Evolutionary conservation across 2,888 invertebrate genomes (phyloP), one percentile per base, ranked within the genome.

Genomic region (Agrotis ipsilon): DNA sequence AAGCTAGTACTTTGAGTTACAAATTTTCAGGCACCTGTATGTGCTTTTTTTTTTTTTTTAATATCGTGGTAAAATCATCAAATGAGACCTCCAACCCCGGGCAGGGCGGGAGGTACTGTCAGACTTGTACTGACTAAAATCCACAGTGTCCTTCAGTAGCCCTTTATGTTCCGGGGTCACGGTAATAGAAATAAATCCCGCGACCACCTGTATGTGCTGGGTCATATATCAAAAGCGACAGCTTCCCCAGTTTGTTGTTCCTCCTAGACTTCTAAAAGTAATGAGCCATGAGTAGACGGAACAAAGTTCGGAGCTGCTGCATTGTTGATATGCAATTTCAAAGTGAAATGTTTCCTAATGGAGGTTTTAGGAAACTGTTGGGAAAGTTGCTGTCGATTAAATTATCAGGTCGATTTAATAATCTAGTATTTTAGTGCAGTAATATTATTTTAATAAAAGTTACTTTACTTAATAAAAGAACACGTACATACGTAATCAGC

Each of bases 221-320:
- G 16, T 69, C 63, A 68, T 75, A 71, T 68, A 39, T 71, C 65
- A 75, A 78, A 65, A 65, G 58, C 49, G 65, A 60, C 75, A 52
- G 64, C 51, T 62, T 32, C 57, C 24, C 21, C 24, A 27, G 51
- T 59, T 57, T 69, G 55, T 62, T 45, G 51, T 32, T 55, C 19
- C 19, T 54, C 27, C 27, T 60, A 61, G 39, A 68, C 45, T 54
- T 75, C 71, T 64, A 68, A 45, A 62, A 68, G 65, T 63, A 68
- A 68, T 55, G 54, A 70, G 55, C 55, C 65, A 61, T 58, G 57
- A 72, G 48, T 59, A 19, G n/a, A 59, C 57, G 19, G 18, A 19
- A 51, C 63, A 59, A 75, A 73, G 54, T 67, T 76, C 39, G 45
- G 19, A 39, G 49, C 60, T 72, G 27, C 64, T 52, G 32, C 62